Base-by-base conservation (phyloP, 2,797 vertebrate genomes). In the Huso huso region DNA sequence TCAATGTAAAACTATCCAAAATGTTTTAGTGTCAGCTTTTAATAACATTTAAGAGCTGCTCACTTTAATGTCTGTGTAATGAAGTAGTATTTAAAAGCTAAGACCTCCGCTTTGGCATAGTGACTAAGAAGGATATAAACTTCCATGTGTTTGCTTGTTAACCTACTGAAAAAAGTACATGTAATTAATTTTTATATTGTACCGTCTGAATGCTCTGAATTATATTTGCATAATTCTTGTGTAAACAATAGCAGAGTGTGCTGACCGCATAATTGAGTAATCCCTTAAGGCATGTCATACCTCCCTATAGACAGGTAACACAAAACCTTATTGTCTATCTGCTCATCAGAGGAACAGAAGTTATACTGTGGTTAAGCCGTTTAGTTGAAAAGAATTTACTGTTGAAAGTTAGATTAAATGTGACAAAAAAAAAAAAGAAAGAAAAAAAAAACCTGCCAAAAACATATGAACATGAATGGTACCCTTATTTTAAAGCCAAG, bases 271-370 rank as follows among this genome's bases (percentile, higher is more conserved):
- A 75, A 78, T 74, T 70, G 67, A 83, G 77, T 73, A 75, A 85
- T 87, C 78, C 89, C 93, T 84, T 64, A 51, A 78, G 70, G 92
- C 82, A 72, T 79, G 74, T 81, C 82, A 84, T 83, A 83, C 82
- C 81, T 87, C 76, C 75, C 68, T 69, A 74, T 77, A 87, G 80
- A 82, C 77, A 84, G 78, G 74, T 68, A 63, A 68, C 69, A 93
- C 88, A 90, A 88, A 86, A 80, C 82, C 67, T 81, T 83, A 92
- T 89, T 94, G 93, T 95, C 79, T 62, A 69, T 65, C 49, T 70
- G 50, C 75, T 89, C 81, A 72, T 76, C 66, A 69, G 65, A 76
- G 73, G 80, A 87, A 91, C 73, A 90, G 88, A 81, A 87, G 82
- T 88, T 87, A 81, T 78, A 75, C 76, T 89, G 87, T 86, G 84